Conservation (phyloP, 2,113 vertebrate species). For the Ciconia maguari region DNA sequence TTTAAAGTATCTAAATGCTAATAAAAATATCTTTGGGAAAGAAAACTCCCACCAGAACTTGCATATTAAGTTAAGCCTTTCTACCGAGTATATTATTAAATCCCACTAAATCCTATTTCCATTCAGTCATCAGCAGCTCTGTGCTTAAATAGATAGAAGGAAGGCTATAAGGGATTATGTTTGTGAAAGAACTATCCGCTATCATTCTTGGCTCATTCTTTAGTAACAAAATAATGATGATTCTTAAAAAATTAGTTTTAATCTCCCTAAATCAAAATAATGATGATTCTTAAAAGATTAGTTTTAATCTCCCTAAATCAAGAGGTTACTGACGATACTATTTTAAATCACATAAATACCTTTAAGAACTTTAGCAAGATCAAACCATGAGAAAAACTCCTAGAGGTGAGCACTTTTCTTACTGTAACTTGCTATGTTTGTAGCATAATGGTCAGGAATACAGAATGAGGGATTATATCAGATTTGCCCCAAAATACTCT, state of each 20-base stretch:
- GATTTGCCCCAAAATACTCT: neutral
- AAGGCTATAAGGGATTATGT: neutral
- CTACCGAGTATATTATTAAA: conserved; percentile 61
- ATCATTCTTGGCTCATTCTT: neutral
- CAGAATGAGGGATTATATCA: neutral
- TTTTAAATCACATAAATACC: conserved; percentile 22
- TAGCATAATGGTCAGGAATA: neutral
- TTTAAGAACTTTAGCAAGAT: conserved; percentile 31
- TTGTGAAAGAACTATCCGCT: neutral
- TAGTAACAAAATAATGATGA: neutral
- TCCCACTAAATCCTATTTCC: conserved; percentile 54
- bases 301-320: neutral
- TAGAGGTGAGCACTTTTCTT: neutral
- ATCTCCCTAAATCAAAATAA: conserved; percentile 10
- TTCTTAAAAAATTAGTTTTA: neutral
- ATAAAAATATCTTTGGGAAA: conserved; percentile 49
- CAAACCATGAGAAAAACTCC: neutral
- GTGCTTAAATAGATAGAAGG: conserved; percentile 13
- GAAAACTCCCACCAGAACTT: conserved; percentile 52
- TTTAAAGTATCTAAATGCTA: conserved; percentile 48
- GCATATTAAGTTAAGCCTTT: conserved; percentile 48
- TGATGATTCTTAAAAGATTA: neutral
- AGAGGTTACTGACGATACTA: neutral
- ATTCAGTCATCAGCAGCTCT: conserved; percentile 37
- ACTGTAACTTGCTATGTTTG: neutral